Conservation (phyloP, 2,888 invertebrate species). For the Pegoplata infirma region DNA sequence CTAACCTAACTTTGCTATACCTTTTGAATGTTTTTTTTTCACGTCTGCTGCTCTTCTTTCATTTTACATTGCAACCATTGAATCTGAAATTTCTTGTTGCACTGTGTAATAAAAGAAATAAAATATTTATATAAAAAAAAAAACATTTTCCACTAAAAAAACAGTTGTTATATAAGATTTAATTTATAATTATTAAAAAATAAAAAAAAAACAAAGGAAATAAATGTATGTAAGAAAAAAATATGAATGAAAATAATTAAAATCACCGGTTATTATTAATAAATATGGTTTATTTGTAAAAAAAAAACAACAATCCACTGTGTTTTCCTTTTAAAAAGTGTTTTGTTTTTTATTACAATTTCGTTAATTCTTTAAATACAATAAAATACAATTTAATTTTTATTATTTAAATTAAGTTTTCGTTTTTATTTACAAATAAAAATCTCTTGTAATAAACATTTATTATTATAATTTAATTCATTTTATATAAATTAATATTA, state of each 20-base stretch:
- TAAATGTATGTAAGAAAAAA: conserved; percentile 53
- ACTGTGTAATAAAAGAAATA: no score
- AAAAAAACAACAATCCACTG: conserved; percentile 51
- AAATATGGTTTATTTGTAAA: conserved; percentile 63
- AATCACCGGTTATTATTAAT: conserved; percentile 57
- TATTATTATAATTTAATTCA: conserved; percentile 24
- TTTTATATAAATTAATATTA: conserved; percentile 17
- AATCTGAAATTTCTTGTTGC: no score
- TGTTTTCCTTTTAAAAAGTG: conserved; percentile 57
- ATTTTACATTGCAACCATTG: no score
- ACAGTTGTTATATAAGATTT: conserved; percentile 61
- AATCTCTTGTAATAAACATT: conserved; percentile 19
- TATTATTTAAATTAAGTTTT: conserved; percentile 23
- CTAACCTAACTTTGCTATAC: no score
- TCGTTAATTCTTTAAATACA: background rate
- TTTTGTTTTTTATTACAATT: conserved; percentile 31
- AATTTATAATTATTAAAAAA: conserved; percentile 57
- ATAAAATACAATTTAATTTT: conserved; percentile 4
- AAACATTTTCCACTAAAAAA: conserved; percentile 52
- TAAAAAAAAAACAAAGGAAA: conserved; percentile 24
- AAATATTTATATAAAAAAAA: conserved; percentile 34
- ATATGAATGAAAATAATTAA: conserved; percentile 22
- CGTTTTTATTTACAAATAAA: conserved; percentile 13
- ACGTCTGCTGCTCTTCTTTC: no score
- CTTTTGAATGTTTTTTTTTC: no score